These are phyloP conservation scores for Toxotes lorentzi DNA, from an alignment of 2,797 vertebrate species.

Conservation along the genomic window DNA sequence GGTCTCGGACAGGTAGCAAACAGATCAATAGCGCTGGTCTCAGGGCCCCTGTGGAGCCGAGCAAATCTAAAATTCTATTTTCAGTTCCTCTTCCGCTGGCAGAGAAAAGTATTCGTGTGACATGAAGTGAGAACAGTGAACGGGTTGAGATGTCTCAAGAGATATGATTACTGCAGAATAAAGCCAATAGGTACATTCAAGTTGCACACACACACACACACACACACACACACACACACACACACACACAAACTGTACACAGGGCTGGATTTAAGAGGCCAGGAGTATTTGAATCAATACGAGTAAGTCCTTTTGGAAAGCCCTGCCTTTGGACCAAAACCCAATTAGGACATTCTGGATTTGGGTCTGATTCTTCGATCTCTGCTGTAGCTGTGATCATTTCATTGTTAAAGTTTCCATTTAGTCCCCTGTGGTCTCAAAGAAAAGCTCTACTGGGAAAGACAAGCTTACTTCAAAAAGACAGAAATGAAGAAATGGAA, in stretches of 20 bases:
- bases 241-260: neutral
- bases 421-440: conserved; percentile 29
- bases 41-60: conserved; percentile 36
- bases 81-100: conserved; percentile 13
- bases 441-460: conserved; percentile 19
- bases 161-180: conserved; percentile 16
- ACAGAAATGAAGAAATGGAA: conserved; percentile 15
- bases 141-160: conserved; percentile 12
- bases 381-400: conserved; percentile 30
- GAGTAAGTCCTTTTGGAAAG: conserved; percentile 1
- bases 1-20: conserved; percentile 49
- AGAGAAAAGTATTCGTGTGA: conserved; percentile 32
- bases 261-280: neutral
- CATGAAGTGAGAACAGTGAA: conserved; percentile 20
- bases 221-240: neutral
- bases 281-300: conserved; percentile 35
- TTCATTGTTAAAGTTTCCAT: conserved; percentile 44
- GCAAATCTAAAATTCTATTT: conserved; percentile 49
- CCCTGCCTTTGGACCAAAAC: conserved; percentile 28
- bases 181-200: conserved; percentile 13
- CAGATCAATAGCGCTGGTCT: conserved; percentile 61
- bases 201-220: neutral
- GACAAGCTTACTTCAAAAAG: conserved; percentile 36
- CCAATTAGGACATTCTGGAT: conserved; percentile 37
- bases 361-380: conserved; percentile 11